Percentiles rank a stretch among this genome's conserved stretches.
phyloP scores from a whole-genome alignment of 1,140 invertebrate genomes.

The Pseudomyrmex pallidus region DNA sequence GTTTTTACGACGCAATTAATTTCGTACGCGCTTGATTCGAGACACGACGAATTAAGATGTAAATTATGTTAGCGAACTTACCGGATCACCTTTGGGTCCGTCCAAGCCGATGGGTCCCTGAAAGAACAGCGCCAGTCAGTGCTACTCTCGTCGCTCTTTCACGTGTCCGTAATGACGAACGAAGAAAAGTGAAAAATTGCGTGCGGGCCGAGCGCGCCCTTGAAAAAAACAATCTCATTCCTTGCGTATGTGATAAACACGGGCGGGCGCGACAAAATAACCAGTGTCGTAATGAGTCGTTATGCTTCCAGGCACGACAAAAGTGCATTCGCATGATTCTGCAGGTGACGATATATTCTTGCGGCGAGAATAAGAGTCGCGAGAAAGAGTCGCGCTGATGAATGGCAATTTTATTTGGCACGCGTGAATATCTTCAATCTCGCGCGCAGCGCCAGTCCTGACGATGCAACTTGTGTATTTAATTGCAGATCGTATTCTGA shows the following conservation, averaged over 20 bases:
- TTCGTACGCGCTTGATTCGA: slow-evolving; percentile 19
- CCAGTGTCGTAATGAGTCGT: slow-evolving; percentile 31
- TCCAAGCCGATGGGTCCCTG: slow-evolving; percentile 97
- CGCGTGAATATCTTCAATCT: slow-evolving; percentile 27
- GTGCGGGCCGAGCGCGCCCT: slow-evolving; percentile 59
- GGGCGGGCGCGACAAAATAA: slow-evolving; percentile 59
- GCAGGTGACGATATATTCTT: neutral
- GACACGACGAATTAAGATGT: slow-evolving; percentile 40
- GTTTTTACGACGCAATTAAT: slow-evolving; percentile 41
- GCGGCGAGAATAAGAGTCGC: neutral
- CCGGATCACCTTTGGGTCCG: slow-evolving; percentile 96
- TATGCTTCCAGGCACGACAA: slow-evolving; percentile 79
- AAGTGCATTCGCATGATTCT: slow-evolving; percentile 48
- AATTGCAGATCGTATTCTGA: slow-evolving; percentile 4
- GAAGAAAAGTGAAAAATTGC: slow-evolving; percentile 68
- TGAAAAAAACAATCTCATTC: slow-evolving; percentile 53
- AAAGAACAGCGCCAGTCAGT: slow-evolving; percentile 77
- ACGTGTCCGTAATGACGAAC: slow-evolving; percentile 1
- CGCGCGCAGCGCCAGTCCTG: slow-evolving; percentile 9
- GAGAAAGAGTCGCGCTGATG: slow-evolving; percentile 13
- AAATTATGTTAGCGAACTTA: slow-evolving; percentile 85
- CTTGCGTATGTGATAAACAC: slow-evolving; percentile 58
- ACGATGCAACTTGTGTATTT: slow-evolving; percentile 38
- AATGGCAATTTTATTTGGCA: slow-evolving; percentile 38
- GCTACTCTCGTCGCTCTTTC: slow-evolving; percentile 22